Evolutionary conservation across 1,140 invertebrate genomes (phyloP).

Genomic region (Bathynomus jamesi): DNA sequence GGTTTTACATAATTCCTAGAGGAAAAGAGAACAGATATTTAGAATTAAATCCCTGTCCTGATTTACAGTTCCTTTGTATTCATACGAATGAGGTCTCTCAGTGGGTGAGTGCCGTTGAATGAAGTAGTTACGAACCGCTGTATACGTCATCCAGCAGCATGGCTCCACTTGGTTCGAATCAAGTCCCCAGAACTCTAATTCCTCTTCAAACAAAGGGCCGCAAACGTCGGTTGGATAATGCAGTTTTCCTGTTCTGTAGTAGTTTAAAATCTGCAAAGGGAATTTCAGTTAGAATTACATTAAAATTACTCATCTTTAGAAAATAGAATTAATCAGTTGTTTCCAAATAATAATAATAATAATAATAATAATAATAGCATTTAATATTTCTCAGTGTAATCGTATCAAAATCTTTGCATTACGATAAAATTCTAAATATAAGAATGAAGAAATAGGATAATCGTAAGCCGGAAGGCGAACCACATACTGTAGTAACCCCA

Average conservation of each 20-base stretch:
- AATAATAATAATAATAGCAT: conserved; percentile 6
- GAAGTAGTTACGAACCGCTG: conserved; percentile 40
- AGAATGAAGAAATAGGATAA: too few relatives aligned
- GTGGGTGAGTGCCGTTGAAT: too few relatives aligned
- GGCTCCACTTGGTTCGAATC: conserved; percentile 79
- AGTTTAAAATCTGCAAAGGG: conserved; percentile 75
- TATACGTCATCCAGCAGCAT: conserved; percentile 99
- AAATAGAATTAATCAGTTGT: too few relatives aligned
- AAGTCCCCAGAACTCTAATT: conserved; percentile 69
- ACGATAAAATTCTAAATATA: too few relatives aligned
- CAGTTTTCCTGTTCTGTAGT: conserved; percentile 70
- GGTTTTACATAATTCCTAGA: too few relatives aligned
- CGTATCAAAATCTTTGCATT: not conserved
- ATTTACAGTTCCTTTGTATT: too few relatives aligned
- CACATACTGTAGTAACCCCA: too few relatives aligned
- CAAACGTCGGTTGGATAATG: conserved; percentile 81
- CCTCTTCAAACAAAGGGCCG: conserved; percentile 76
- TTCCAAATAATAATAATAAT: conserved; percentile 18
- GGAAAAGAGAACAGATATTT: too few relatives aligned
- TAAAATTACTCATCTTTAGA: not conserved
- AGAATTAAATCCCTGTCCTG: too few relatives aligned
- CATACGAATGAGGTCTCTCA: too few relatives aligned
- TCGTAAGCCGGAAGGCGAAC: too few relatives aligned
- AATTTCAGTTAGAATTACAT: not conserved
- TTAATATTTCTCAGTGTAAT: too few relatives aligned